Evolutionary conservation across 2,113 vertebrate species (phyloP).

Genomic region (Acinonyx jubatus): DNA sequence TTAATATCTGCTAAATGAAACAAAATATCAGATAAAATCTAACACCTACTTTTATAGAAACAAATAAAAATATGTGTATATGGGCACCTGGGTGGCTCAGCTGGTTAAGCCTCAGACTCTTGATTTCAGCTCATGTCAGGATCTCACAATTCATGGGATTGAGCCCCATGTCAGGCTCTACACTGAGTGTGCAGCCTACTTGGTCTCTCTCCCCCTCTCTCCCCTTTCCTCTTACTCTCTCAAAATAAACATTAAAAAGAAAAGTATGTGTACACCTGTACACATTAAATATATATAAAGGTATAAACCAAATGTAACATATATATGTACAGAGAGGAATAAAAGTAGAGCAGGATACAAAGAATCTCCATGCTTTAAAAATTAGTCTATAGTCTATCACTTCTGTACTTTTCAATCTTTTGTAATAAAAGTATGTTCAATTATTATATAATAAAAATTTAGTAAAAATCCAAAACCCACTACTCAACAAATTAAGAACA

Average conservation of each 20-base stretch:
- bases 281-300: neutral
- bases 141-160: too few relatives aligned
- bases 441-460: constrained; percentile 29
- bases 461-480: neutral
- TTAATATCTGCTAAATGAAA: neutral
- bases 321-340: neutral
- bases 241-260: too few relatives aligned
- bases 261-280: too few relatives aligned
- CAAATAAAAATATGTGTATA: neutral
- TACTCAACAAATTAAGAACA: constrained; percentile 3
- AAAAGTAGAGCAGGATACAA: neutral
- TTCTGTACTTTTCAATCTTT: constrained; percentile 6
- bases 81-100: neutral
- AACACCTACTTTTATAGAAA: neutral
- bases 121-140: too few relatives aligned
- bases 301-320: neutral
- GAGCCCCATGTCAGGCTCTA: too few relatives aligned
- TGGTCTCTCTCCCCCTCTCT: too few relatives aligned
- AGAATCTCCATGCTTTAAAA: neutral
- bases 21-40: neutral
- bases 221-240: too few relatives aligned
- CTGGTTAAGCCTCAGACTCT: too few relatives aligned
- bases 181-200: too few relatives aligned
- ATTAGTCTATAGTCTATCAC: neutral
- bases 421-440: neutral